Evolutionary conservation across 1,140 invertebrate genomes (phyloP), one percentile per base, ranked within the genome.

Genomic region (Propsilocerus akamusi): DNA sequence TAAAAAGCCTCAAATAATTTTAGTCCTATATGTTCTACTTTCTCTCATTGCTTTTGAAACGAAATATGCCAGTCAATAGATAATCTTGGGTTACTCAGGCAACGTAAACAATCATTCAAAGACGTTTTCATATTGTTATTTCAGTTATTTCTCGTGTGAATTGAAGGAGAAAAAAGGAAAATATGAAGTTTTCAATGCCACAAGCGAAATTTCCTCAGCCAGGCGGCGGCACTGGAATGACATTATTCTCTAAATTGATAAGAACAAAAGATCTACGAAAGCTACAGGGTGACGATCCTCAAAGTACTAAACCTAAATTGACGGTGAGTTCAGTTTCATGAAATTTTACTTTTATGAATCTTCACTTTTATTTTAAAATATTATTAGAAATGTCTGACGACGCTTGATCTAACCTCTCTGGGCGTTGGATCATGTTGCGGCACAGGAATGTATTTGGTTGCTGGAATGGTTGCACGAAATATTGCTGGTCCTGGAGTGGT

Each of bases 361-460:
- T 49, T 28, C 20, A n/a, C 4, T 22, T 49, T 11, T 23, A 17
- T 26, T 28, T 26, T 49, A 22, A 26, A 49, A 46, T 58, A 56
- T 41, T 70, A 73, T 46, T 71, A 92, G 86, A 84, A 87, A 80
- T 91, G 88, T 67, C 74, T 94, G 55, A 87, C 86, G 47, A 91
- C 88, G 24, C 61, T 87, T 60, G 88, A 94, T 69, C 69, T 93
- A 57, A 89, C 84, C 46, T 92, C 88, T 6, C 71, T 93, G 54
- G 86, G 87, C n/a, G 86, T 93, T 26, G 90, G 90, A 37, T 91
- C 86, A 46, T 93, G 89, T 63, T 87, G 90, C 8, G 89, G 88
- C 37, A 93, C 90, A 17, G 90, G 89, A 52, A 92, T 93, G 87
- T 92, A 93, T 66, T 71, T 93, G 49, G 87, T 91, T 11, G 79